phyloP scores from a whole-genome alignment of 2,113 vertebrate genomes.

The Notechis scutatus region DNA sequence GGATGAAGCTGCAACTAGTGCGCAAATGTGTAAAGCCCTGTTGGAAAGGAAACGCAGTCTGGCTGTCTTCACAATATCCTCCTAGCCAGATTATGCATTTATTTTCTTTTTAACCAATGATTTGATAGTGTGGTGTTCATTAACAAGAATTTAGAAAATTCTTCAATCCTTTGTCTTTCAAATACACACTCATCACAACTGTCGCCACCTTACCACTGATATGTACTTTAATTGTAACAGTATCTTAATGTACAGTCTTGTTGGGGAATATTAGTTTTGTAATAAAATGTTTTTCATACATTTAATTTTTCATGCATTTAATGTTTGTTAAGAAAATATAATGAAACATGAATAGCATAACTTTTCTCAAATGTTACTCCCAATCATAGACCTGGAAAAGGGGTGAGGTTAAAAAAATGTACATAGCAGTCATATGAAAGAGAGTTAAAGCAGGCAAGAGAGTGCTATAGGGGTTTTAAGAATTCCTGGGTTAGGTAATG shows the following conservation, averaged over 20 bases:
- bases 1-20: neutral
- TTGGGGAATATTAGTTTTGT: conserved; percentile 19
- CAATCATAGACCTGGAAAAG: neutral
- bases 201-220: neutral
- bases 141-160: neutral
- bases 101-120: neutral
- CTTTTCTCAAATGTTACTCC: neutral
- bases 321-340: neutral
- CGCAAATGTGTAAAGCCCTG: neutral
- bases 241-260: conserved; percentile 12
- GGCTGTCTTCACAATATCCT: neutral
- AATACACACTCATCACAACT: neutral
- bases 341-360: too few relatives aligned
- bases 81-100: neutral
- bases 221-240: neutral
- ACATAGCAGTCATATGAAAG: neutral
- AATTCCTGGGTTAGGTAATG: neutral
- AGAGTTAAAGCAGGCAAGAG: neutral
- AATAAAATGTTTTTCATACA: conserved; percentile 18
- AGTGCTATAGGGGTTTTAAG: too few relatives aligned
- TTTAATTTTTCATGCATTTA: neutral
- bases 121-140: neutral
- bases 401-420: neutral
- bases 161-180: neutral
- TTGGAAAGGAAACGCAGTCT: too few relatives aligned